Evolutionary conservation across 1,140 invertebrate species (phyloP).

Genomic region (Aphis craccivora): DNA sequence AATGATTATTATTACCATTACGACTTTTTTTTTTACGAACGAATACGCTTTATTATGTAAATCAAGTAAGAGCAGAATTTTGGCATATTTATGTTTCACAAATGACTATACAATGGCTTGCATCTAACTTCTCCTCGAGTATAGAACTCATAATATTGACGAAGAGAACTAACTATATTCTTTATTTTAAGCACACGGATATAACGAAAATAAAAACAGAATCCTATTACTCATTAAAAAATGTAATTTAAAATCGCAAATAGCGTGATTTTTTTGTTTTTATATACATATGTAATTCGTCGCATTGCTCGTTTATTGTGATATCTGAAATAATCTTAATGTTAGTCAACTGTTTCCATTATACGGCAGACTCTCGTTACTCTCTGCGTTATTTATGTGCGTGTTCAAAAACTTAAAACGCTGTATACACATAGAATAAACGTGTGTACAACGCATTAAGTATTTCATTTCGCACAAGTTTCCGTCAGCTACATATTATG

Average conservation of each 20-base stretch:
- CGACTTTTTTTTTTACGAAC: neutral
- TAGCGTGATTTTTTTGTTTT: neutral
- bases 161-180: neutral
- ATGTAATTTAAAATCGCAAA: neutral
- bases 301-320: neutral
- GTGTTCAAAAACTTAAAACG: neutral
- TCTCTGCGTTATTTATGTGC: neutral
- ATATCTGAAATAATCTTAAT: conserved; percentile 21
- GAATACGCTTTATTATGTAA: conserved; percentile 4
- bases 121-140: neutral
- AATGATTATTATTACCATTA: conserved; percentile 13
- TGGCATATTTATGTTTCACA: neutral
- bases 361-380: neutral
- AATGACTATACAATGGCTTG: neutral
- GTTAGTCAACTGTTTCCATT: neutral
- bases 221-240: neutral
- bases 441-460: neutral
- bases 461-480: conserved; percentile 9
- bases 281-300: neutral
- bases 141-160: neutral
- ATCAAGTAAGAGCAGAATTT: neutral
- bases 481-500: conserved; percentile 12
- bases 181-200: neutral
- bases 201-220: neutral
- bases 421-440: conserved; percentile 12